Evolutionary conservation across 2,113 vertebrate genomes (phyloP).

Genomic region (Microtus pennsylvanicus): DNA sequence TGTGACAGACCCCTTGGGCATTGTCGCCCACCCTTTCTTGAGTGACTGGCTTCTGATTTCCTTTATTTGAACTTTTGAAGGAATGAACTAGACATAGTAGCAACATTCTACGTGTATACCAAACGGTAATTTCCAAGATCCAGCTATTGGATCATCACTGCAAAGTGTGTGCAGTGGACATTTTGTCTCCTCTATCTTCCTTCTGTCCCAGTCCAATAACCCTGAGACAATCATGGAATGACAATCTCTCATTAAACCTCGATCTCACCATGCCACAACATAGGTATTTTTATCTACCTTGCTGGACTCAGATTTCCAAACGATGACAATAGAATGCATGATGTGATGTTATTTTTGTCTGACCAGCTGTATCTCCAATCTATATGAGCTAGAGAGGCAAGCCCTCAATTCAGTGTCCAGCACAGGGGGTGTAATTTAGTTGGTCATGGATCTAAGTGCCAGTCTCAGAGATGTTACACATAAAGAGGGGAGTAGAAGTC

Average conservation of each 20-base stretch:
- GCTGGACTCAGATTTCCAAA: background rate
- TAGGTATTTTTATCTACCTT: background rate
- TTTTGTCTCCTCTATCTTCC: slow-evolving; percentile 56
- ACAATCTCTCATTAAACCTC: background rate
- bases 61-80: slow-evolving; percentile 47
- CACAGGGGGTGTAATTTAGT: background rate
- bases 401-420: background rate
- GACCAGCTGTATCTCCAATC: background rate
- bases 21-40: background rate
- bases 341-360: background rate
- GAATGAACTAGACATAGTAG: slow-evolving; percentile 63
- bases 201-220: background rate
- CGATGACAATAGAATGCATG: background rate
- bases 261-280: background rate
- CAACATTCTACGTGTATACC: slow-evolving; percentile 53
- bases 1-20: background rate
- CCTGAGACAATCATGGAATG: background rate
- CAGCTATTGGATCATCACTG: slow-evolving; percentile 44
- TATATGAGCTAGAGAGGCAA: background rate
- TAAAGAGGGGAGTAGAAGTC: slow-evolving; percentile 4
- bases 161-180: background rate
- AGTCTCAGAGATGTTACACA: background rate
- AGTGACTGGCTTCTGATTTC: slow-evolving; percentile 46
- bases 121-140: slow-evolving; percentile 58
- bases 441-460: background rate